Evolutionary conservation across 35 echinoderm and acorn worm genomes (phyloP), one percentile per base, ranked within the genome.

Genomic region (Heliocidaris tuberculata): DNA sequence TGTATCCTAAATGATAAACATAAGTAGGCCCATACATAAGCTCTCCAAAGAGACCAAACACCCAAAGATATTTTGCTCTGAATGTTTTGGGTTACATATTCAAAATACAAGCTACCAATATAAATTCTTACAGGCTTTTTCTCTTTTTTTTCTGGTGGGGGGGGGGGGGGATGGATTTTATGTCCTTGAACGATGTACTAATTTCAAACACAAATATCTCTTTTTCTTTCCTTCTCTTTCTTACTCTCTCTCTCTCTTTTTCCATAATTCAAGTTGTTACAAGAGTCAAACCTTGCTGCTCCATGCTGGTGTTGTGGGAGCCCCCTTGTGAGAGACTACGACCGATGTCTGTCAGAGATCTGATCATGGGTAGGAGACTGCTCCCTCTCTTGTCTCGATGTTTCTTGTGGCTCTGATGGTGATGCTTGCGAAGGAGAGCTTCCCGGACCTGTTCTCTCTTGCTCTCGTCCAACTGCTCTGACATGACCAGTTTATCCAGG

Each of bases 331-430:
- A 98, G 31, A 98, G 90, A 9, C 95, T 96, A 65, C 97, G 59
- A 7, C 97, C 97, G 61, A 98, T 98, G 93, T 98, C 97, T 30
- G 95, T 96, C 60, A 98, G 90, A 13, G 97, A 97, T 30, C 97
- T 85, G 15, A 97, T 97, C 94, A 96, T 95, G 7, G 96, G 96
- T 48, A 98, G 85, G 85, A 98, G 94, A 94, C 94, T 93, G 86
- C 95, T 96, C 71, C 94, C 86, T 48, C 95, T 65, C 59, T 94
- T 96, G 88, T 97, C 96, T 15, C 93, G 56, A 52, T 96, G 97
- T 60, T 96, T 98, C 95, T 97, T 98, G 85, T 98, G 94, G 11
- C 94, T 93, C 32, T 98, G 97, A 85, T 98, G 97, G 50, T 95
- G 95, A 60, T 98, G 97, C 60, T 96, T 96, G 50, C 96, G 90